Base-by-base conservation (phyloP, 2,888 invertebrate species). In the Encarsia formosa region DNA sequence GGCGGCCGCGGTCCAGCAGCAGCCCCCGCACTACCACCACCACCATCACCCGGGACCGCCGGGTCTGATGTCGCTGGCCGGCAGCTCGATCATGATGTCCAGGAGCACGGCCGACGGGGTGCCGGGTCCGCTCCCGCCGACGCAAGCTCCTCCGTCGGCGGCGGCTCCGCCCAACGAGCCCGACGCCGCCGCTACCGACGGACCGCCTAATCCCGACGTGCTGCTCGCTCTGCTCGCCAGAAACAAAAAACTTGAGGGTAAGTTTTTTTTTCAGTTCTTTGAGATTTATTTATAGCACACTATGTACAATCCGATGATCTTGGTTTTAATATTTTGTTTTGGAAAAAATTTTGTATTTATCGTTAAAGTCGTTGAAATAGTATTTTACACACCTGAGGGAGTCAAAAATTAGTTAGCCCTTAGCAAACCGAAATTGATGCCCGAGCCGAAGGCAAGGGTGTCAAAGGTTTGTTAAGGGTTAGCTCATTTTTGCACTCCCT, bases 171-270 rank as follows among this genome's bases (percentile, higher is more conserved):
- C 49, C 26, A 45, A 47, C 19, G 52, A 56, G 46, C 37, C 59
- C 19, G 57, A 61, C 11, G 47, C 58, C 43, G 67, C 67, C 15
- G 49, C 66, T 13, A 59, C 63, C 49, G 72, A 71, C 59, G 77
- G 80, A 62, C 78, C 84, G 65, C 88, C 88, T 55, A 88, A 87
- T 71, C 88, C 91, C 19, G 91, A 92, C 70, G 88, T 92, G 61
- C 80, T 92, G 48, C 79, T 91, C 41, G 91, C 91, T 11, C 79
- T 92, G 50, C 79, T 92, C 56, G 88, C 91, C 32, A 82, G 91
- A 70, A 92, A 92, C 76, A 91, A 91, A 76, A 86, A 88, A 55
- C 80, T 92, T 40, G 91, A 91, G 89, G 91, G 92, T 92, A 79
- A 79, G 81, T 65, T 4, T 5, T 6, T n/a, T n/a, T n/a, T n/a